Percentiles rank a stretch among this genome's conserved stretches.
Conservation (phyloP, 2,113 vertebrate species). For the Takifugu bimaculatus region DNA sequence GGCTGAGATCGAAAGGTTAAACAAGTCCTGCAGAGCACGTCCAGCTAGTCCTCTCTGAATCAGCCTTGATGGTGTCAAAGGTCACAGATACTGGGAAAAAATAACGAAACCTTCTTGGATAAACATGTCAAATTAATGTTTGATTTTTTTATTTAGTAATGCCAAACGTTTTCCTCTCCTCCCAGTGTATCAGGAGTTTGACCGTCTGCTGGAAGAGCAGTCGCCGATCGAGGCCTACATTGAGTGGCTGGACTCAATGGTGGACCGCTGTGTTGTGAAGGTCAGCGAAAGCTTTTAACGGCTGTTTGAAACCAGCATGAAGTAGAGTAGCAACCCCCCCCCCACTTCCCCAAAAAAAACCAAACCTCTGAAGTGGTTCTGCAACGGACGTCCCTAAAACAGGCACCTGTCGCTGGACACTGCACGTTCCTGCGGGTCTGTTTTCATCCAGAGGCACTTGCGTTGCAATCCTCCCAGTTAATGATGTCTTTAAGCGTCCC, state of each 20-base stretch:
- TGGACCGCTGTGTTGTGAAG: slow-evolving; percentile 96
- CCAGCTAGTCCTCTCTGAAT: slow-evolving; percentile 49
- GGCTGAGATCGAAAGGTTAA: slow-evolving; percentile 72
- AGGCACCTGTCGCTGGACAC: slow-evolving; percentile 47
- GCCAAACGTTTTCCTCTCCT: neutral
- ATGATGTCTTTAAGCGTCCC: slow-evolving; percentile 80
- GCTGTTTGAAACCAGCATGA: neutral
- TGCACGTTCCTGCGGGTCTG: slow-evolving; percentile 36
- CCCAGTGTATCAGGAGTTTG: slow-evolving; percentile 97
- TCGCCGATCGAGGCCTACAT: slow-evolving; percentile 96
- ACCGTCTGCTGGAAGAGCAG: slow-evolving; percentile 94
- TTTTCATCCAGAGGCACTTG: slow-evolving; percentile 46
- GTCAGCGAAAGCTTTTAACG: slow-evolving; percentile 54
- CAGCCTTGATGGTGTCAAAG: slow-evolving; percentile 54
- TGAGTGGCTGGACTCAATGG: slow-evolving; percentile 98
- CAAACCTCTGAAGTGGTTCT: slow-evolving; percentile 19
- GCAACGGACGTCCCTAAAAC: slow-evolving; percentile 5
- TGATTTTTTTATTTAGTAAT: neutral
- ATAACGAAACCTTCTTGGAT: neutral
- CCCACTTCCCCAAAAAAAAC: too few species aligned
- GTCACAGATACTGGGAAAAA: slow-evolving; percentile 37
- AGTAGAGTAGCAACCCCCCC: too few species aligned
- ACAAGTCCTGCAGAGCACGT: slow-evolving; percentile 67
- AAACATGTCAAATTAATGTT: slow-evolving; percentile 8
- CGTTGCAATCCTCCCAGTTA: slow-evolving; percentile 68